Percentiles rank a stretch among this genome's conserved stretches.
Conservation (phyloP, 2,797 vertebrate species). For the Channallabes apus region DNA sequence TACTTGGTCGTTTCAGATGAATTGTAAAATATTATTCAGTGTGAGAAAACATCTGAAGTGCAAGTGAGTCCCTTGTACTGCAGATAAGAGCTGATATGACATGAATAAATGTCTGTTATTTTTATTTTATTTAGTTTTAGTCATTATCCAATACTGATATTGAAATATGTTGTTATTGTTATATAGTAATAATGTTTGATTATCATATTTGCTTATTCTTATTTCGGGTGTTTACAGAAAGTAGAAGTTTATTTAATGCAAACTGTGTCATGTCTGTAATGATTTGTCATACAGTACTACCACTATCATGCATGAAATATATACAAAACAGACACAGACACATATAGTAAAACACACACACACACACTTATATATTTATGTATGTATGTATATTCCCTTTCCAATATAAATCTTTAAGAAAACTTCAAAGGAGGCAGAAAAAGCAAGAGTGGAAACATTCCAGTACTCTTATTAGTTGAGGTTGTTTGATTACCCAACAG, state of each 20-base stretch:
- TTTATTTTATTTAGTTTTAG: background rate
- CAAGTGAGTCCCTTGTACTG: background rate
- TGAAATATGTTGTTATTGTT: too few relatives aligned
- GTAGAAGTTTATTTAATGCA: background rate
- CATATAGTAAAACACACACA: too few relatives aligned
- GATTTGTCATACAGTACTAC: background rate
- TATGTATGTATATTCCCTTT: too few relatives aligned
- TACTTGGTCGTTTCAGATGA: conserved; percentile 1
- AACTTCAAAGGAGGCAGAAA: background rate
- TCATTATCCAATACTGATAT: background rate
- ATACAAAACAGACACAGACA: too few relatives aligned
- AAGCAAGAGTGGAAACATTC: conserved; percentile 6
- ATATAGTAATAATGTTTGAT: background rate
- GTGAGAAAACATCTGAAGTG: background rate
- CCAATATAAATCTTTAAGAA: too few relatives aligned
- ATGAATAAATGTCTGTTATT: background rate
- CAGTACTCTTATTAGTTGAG: conserved; percentile 14
- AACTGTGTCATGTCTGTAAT: background rate
- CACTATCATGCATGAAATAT: background rate
- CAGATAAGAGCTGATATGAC: background rate
- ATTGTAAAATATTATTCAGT: background rate
- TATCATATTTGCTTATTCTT: background rate
- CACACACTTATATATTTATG: too few relatives aligned
- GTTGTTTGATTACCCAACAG: conserved; percentile 25
- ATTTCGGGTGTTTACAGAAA: background rate